Conservation (phyloP, 1,140 invertebrate genomes). For the Ostrea edulis region DNA sequence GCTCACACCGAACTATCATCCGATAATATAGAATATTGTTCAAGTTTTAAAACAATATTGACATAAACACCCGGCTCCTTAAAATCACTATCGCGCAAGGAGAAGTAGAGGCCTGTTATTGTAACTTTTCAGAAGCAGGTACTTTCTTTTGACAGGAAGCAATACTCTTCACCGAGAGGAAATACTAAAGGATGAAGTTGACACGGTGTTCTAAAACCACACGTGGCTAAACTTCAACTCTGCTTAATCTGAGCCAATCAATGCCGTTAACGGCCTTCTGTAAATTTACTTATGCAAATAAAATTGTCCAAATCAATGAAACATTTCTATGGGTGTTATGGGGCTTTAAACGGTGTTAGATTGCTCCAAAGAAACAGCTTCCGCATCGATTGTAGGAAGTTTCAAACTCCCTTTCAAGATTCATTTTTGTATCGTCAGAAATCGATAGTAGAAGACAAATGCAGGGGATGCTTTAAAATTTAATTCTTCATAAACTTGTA, state of each 20-base stretch:
- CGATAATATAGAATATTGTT: background rate
- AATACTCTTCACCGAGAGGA: background rate
- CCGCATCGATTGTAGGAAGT: constrained; percentile 31
- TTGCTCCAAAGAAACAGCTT: constrained; percentile 18
- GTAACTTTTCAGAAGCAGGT: background rate
- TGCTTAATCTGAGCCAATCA: constrained; percentile 32
- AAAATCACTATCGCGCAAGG: background rate
- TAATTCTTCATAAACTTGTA: constrained; percentile 1
- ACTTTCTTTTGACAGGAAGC: constrained; percentile 15
- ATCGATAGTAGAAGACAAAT: constrained; percentile 23
- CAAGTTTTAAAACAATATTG: background rate
- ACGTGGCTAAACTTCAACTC: constrained; percentile 26
- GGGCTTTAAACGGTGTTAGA: constrained; percentile 29
- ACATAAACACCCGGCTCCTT: background rate
- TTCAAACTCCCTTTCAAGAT: constrained; percentile 35
- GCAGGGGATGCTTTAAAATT: background rate
- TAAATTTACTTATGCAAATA: constrained; percentile 40
- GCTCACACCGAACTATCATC: no score
- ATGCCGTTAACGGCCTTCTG: constrained; percentile 22
- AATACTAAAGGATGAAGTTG: constrained; percentile 32
- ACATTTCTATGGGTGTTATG: constrained; percentile 38
- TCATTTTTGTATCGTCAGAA: constrained; percentile 25
- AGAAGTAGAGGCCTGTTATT: background rate
- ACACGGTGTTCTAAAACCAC: background rate
- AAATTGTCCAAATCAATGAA: constrained; percentile 37